Conservation (phyloP, 2,113 vertebrate genomes). For the Aepyceros melampus region DNA sequence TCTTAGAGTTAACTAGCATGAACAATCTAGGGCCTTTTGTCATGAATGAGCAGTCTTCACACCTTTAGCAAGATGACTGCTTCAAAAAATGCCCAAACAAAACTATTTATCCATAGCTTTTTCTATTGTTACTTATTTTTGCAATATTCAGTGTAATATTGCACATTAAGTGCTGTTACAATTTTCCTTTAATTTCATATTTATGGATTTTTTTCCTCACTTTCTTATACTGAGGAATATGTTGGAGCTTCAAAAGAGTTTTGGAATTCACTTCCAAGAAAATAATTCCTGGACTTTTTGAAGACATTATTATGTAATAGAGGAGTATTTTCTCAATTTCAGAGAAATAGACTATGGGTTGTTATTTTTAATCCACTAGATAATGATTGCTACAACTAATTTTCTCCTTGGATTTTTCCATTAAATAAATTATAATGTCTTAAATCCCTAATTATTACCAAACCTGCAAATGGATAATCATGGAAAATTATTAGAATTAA, state of each 20-base stretch:
- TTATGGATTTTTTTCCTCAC: not conserved
- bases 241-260: not conserved
- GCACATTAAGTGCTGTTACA: not conserved
- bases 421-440: not conserved
- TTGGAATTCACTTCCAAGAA: not conserved
- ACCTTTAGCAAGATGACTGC: not conserved
- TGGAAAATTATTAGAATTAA: not conserved
- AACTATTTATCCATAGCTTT: not conserved
- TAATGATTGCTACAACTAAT: not conserved
- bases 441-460: not conserved
- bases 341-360: not conserved
- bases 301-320: not conserved
- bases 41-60: not conserved
- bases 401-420: not conserved
- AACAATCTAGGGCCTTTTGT: not conserved
- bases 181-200: not conserved
- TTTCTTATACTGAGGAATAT: not conserved
- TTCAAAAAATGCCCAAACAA: not conserved
- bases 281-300: not conserved
- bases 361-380: not conserved
- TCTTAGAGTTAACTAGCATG: not conserved
- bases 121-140: not conserved
- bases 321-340: not conserved
- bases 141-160: not conserved
- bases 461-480: not conserved